Evolutionary conservation across 2,888 invertebrate genomes (phyloP), one percentile per base, ranked within the genome.

Genomic region (Diarsia brunnea): DNA sequence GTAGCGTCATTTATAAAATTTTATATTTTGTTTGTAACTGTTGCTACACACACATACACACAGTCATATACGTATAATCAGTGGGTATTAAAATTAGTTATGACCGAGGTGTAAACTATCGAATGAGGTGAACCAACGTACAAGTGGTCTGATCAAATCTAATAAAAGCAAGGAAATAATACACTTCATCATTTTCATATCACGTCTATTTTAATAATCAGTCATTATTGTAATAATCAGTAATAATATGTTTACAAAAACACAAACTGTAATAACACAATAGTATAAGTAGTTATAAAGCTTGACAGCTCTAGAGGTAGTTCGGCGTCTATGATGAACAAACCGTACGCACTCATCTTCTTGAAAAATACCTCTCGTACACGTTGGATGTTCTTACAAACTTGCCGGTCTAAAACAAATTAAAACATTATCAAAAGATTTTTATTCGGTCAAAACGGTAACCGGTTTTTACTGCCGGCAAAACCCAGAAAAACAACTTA

Each of bases 261-360:
- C 7, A 49, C 27, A 31, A 81, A 80, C 47, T 80, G 81, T 24
- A 81, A 27, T 11, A 81, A 14, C 7, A 81, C 71, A 53, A 81
- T 55, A 47, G 51, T 71, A 12, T 81, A 75, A 12, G 24, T 16
- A 27, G 60, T 55, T 2, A 81, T 60, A 19, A 71, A 47, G 21
- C 27, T 55, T 0, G 31, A 43, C n/a, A 81, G 14, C 2, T 49
- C 24, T 21, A 75, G 2, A 4, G 68, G 60, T 24, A 81, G 64
- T 8, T n/a, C 11, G 0, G 68, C 80, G n/a, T 75, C 75, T 31
- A 80, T 45, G 19, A 19, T 12, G 24, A 81, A 81, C 43, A 81
- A 19, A 19, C 80, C 63, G 2, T 58, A 80, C 1, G 38, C 69
- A 14, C 0, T 73, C 55, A 80, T 51, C 47, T 79, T 80, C n/a